phyloP scores from a whole-genome alignment of 2,797 vertebrate genomes.

The Eptatretus atami region DNA sequence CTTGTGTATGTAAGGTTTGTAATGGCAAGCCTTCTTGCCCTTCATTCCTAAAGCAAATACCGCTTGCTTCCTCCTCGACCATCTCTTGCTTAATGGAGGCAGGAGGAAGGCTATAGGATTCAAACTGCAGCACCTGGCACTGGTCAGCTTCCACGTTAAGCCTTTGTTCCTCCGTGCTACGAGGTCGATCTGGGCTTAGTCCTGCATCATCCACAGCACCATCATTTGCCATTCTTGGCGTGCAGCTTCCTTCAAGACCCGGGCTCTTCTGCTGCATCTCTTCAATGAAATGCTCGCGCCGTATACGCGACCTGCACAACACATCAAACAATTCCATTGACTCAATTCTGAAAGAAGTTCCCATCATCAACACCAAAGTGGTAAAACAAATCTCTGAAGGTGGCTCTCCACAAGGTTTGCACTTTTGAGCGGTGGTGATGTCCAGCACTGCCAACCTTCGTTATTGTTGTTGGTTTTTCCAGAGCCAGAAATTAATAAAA shows the following conservation, averaged over 20 bases:
- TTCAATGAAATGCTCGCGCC: constrained; percentile 73
- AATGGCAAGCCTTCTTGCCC: background rate
- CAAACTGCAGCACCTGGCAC: constrained; percentile 1
- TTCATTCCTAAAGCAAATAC: no score
- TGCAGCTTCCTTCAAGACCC: constrained; percentile 29
- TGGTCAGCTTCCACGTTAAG: background rate
- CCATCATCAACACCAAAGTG: constrained; percentile 1
- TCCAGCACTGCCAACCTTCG: no score
- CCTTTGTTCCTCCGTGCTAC: background rate
- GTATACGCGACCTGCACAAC: constrained; percentile 62
- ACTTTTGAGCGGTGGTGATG: background rate
- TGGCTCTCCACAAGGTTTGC: background rate
- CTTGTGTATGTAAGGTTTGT: no score
- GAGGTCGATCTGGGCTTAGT: background rate
- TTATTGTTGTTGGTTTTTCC: no score
- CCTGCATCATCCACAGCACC: background rate
- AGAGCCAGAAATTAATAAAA: background rate
- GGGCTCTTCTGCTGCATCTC: constrained; percentile 56
- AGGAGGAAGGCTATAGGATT: no score
- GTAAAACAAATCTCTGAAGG: background rate
- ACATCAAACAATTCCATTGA: background rate
- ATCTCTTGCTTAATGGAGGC: constrained; percentile 4
- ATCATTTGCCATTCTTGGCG: background rate
- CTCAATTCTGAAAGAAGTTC: background rate
- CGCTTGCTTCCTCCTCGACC: background rate